These are phyloP conservation scores for Hoplostethus atlanticus DNA, from an alignment of 2,797 vertebrate genomes.

Conservation along the genomic window DNA sequence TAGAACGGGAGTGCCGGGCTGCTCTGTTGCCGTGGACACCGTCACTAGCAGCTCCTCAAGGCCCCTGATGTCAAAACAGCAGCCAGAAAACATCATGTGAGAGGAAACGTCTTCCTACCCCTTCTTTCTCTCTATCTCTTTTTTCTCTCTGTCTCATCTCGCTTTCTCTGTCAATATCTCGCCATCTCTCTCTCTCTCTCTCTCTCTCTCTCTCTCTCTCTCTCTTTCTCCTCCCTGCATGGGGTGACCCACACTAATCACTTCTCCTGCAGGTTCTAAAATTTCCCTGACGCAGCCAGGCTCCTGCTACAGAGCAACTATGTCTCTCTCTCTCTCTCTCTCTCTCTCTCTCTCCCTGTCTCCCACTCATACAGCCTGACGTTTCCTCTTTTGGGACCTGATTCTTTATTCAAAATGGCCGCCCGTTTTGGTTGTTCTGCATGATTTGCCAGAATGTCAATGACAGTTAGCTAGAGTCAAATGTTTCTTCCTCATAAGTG, in stretches of 20 bases:
- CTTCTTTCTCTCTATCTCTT: slow-evolving; percentile 27
- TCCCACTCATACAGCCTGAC: slow-evolving; percentile 24
- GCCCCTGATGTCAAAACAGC: slow-evolving; percentile 71
- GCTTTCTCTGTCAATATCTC: slow-evolving; percentile 13
- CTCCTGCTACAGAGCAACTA: slow-evolving; percentile 32
- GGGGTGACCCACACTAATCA: slow-evolving; percentile 55
- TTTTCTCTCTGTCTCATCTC: not conserved
- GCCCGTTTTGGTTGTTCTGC: slow-evolving; percentile 20
- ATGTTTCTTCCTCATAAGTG: slow-evolving; percentile 10
- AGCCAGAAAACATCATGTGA: slow-evolving; percentile 60
- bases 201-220: not conserved
- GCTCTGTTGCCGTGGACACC: slow-evolving; percentile 79
- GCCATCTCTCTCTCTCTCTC: not conserved
- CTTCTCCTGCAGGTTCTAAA: slow-evolving; percentile 69
- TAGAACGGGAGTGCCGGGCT: slow-evolving; percentile 47
- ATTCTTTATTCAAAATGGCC: slow-evolving; percentile 70
- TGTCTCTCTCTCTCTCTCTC: slow-evolving; percentile 33
- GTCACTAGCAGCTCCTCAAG: slow-evolving; percentile 70
- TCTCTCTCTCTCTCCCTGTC: slow-evolving; percentile 12
- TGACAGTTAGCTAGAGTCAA: slow-evolving; percentile 18
- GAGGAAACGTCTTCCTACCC: slow-evolving; percentile 31
- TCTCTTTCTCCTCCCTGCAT: slow-evolving; percentile 14
- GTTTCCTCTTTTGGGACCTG: slow-evolving; percentile 47
- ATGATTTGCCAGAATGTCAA: slow-evolving; percentile 19
- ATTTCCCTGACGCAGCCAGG: slow-evolving; percentile 71